These are phyloP conservation scores for Lacerta agilis DNA, from an alignment of 2,797 vertebrate species.

Conservation along the genomic window DNA sequence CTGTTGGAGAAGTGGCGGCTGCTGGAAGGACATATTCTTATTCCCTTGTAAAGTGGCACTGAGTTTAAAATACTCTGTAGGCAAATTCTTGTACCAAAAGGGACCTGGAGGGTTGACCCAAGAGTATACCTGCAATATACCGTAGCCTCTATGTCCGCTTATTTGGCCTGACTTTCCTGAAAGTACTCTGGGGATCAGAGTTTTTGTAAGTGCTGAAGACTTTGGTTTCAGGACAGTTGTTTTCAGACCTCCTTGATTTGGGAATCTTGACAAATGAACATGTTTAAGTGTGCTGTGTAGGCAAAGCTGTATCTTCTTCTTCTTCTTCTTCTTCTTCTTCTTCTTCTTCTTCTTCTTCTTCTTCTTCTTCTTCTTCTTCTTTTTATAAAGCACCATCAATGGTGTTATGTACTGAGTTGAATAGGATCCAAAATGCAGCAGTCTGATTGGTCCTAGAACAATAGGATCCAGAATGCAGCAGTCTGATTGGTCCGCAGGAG, in stretches of 20 bases:
- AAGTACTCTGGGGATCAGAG: too few relatives aligned
- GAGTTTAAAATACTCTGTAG: neutral
- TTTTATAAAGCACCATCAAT: too few relatives aligned
- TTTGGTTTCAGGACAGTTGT: neutral
- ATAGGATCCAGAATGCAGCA: too few relatives aligned
- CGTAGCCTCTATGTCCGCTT: neutral
- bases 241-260: neutral
- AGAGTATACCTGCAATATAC: neutral
- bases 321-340: too few relatives aligned
- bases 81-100: neutral
- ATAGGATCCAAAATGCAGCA: too few relatives aligned
- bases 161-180: neutral
- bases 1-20: neutral
- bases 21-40: neutral
- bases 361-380: too few relatives aligned
- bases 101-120: neutral
- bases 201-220: neutral
- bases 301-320: neutral
- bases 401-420: too few relatives aligned
- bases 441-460: too few relatives aligned
- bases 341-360: too few relatives aligned
- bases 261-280: neutral
- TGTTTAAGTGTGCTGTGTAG: neutral
- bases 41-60: neutral
- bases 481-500: too few relatives aligned